Evolutionary conservation across 2,113 vertebrate species (phyloP).

Genomic region (Tretioscincus oriximinensis): DNA sequence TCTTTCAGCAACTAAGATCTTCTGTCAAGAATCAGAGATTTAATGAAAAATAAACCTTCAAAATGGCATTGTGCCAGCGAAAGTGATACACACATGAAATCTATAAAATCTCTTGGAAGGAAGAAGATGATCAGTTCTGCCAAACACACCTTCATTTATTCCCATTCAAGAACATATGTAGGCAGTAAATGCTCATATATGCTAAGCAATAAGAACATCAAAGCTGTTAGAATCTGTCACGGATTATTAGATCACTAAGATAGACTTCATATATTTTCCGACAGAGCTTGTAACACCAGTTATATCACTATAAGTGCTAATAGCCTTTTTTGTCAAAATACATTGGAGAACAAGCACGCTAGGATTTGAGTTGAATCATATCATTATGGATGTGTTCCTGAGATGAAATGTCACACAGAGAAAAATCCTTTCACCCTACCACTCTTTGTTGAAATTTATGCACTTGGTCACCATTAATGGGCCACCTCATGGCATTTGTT

Average conservation of each 20-base stretch:
- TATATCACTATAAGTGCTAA: neutral
- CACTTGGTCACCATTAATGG: neutral
- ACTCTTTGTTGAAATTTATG: neutral
- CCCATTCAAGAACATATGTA: neutral
- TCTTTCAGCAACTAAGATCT: conserved; percentile 36
- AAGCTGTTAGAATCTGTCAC: neutral
- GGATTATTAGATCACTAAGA: neutral
- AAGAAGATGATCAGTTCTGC: conserved; percentile 3
- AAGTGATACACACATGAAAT: neutral
- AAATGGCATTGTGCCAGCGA: conserved; percentile 12
- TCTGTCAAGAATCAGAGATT: conserved; percentile 44
- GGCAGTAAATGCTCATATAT: neutral
- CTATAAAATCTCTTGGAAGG: conserved; percentile 29
- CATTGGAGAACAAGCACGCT: too few relatives aligned
- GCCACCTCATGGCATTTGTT: neutral
- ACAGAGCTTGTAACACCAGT: neutral
- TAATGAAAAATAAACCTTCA: conserved; percentile 49
- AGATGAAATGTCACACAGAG: neutral
- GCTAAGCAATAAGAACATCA: neutral
- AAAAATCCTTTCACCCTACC: neutral
- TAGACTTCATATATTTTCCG: neutral
- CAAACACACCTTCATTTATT: conserved; percentile 26
- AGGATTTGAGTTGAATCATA: neutral
- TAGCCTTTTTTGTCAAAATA: neutral
- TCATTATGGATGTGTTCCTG: neutral